Evolutionary conservation across 2,888 invertebrate genomes (phyloP), one percentile per base, ranked within the genome.

Genomic region (Sipha maydis): DNA sequence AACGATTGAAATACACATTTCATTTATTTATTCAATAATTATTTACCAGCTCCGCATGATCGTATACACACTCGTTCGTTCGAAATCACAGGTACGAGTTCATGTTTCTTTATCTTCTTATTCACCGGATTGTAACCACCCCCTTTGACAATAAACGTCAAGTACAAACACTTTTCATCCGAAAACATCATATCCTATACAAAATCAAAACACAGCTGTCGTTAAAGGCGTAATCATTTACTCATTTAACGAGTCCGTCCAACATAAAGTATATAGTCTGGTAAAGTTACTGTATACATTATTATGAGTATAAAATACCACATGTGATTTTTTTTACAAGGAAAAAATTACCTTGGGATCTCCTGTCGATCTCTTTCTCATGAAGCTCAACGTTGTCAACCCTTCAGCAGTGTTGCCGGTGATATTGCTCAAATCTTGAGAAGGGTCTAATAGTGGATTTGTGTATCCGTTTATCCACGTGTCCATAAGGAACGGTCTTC

Each of bases 131-230:
- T 95, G 92, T 95, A 97, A 4, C 93, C 93, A 0, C 98, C 97
- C 14, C 97, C 97, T 91, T 95, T 94, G 0, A 96, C 94, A 3
- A 97, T 95, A 93, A 96, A 98, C 94, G 97, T 96, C 93, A 98
- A 94, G 92, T 96, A 97, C 69, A 96, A 93, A 91, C 98, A 98
- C 89, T 95, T 94, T 0, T 94, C 94, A 91, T 97, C 95, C 1
- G 96, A 95, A 92, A 97, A 97, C 1, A 95, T 95, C 28, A 96
- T 92, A 92, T 97, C 97, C 94, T 95, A 92, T 56, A 1, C 5
- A 48, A 34, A 83, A 83, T 11, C 34, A 48, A 28, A 71, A 71
- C 28, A 69, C 1, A 28, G 9, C 11, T 9, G n/a, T 19, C 4
- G 28, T 83, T 21, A 61, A 28, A 78, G 14, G 48, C 3, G 48